phyloP scores from a whole-genome alignment of 2,113 vertebrate genomes.

The Trematomus loennbergii region DNA sequence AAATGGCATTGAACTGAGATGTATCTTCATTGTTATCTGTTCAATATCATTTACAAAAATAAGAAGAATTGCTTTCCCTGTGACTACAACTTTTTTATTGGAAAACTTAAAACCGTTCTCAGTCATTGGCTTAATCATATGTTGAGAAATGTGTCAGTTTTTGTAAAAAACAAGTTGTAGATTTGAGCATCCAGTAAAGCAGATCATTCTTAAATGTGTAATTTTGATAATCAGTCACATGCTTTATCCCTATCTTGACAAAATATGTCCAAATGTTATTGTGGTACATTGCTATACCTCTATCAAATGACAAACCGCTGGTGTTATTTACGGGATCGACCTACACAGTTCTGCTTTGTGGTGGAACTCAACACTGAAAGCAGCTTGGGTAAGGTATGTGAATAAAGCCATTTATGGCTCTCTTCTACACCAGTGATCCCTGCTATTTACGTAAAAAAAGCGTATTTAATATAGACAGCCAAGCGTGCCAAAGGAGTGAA shows the following conservation, averaged over 20 bases:
- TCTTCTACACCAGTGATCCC: constrained; percentile 5
- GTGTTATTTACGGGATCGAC: constrained; percentile 59
- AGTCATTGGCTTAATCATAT: neutral
- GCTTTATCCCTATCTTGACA: constrained; percentile 60
- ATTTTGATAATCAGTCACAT: constrained; percentile 54
- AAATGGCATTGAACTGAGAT: neutral
- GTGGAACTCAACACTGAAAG: constrained; percentile 45
- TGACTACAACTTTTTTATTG: neutral
- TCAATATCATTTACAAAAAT: neutral
- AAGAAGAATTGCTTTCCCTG: neutral
- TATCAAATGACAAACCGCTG: constrained; percentile 58
- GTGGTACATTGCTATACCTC: constrained; percentile 39
- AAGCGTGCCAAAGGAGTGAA: neutral
- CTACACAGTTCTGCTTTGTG: constrained; percentile 53
- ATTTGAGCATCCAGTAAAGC: neutral
- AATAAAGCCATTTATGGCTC: constrained; percentile 50
- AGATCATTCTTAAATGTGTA: constrained; percentile 37
- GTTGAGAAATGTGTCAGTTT: neutral
- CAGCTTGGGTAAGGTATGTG: constrained; percentile 34
- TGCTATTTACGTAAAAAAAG: constrained; percentile 18
- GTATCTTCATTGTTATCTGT: neutral
- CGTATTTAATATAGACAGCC: constrained; percentile 29
- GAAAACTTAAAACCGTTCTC: neutral
- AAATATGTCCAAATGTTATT: constrained; percentile 76
- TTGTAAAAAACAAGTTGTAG: neutral